Conservation (phyloP, 2,888 invertebrate species). For the Capitulum mitella region DNA sequence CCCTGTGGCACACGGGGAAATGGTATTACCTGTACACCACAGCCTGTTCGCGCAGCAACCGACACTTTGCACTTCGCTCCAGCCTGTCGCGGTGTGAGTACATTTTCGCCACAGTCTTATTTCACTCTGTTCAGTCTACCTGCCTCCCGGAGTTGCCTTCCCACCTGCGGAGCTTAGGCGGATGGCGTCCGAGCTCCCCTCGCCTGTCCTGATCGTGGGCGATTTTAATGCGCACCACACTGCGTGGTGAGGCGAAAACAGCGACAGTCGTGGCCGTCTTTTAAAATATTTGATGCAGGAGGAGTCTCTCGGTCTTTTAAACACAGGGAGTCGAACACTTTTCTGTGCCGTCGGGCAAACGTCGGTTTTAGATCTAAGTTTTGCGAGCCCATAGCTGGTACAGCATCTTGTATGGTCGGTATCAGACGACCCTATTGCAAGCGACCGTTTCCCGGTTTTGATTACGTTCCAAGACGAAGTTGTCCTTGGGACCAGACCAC, state of each 20-base stretch:
- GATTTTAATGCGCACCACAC: neutral
- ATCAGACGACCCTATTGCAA: no score
- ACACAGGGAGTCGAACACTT: no score
- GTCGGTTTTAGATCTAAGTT: no score
- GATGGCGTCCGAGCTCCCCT: neutral
- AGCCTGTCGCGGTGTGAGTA: neutral
- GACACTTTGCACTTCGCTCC: neutral
- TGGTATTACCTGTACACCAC: neutral
- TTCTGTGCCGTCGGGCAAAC: no score
- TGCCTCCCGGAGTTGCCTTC: neutral
- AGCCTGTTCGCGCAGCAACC: neutral
- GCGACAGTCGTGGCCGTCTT: neutral
- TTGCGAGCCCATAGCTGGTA: no score
- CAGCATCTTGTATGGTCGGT: no score
- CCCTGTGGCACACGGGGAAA: neutral
- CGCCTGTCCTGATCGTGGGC: neutral
- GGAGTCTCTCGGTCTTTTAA: neutral
- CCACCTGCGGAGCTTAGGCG: neutral
- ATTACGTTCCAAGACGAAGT: no score
- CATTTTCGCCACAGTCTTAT: neutral
- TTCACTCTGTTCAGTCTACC: neutral
- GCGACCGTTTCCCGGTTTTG: no score
- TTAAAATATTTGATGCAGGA: neutral
- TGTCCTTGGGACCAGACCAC: no score
- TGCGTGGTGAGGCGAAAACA: neutral